A percentile compares a stretch with the other conserved stretches of the same genome.
Conservation (phyloP, 2,113 vertebrate species). For the Glaucomys volans region DNA sequence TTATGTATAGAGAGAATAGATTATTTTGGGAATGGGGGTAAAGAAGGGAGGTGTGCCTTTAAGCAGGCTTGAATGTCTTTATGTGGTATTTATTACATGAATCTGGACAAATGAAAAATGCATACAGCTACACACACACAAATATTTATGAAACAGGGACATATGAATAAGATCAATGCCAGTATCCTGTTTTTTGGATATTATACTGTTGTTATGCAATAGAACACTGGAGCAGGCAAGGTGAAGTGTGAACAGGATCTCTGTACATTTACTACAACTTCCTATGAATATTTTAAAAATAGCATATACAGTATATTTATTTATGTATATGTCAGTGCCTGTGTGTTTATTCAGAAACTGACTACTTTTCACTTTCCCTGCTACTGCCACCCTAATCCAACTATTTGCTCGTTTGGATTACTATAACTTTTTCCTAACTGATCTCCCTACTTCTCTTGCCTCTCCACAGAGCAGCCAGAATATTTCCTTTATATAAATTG, state of each 20-base stretch:
- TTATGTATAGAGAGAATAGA: background rate
- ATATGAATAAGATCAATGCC: background rate
- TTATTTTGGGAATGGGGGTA: background rate
- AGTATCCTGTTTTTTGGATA: background rate
- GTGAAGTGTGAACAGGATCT: background rate
- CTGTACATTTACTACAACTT: background rate
- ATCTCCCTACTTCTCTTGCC: background rate
- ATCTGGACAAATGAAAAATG: background rate
- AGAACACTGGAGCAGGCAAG: background rate
- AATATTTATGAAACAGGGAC: background rate
- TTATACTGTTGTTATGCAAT: background rate
- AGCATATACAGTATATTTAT: background rate
- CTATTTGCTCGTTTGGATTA: background rate
- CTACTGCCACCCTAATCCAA: background rate
- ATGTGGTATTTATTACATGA: background rate
- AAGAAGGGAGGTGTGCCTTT: background rate
- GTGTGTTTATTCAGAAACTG: background rate
- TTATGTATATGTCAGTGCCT: background rate
- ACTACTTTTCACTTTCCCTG: constrained; percentile 12
- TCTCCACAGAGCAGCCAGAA: background rate
- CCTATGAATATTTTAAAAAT: background rate
- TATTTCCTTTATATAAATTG: constrained; percentile 21
- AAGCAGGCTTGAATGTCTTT: background rate
- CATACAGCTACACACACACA: background rate
- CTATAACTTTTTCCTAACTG: background rate